Evolutionary conservation across 2,888 invertebrate species (phyloP).

Genomic region (Pseudoips prasinana): DNA sequence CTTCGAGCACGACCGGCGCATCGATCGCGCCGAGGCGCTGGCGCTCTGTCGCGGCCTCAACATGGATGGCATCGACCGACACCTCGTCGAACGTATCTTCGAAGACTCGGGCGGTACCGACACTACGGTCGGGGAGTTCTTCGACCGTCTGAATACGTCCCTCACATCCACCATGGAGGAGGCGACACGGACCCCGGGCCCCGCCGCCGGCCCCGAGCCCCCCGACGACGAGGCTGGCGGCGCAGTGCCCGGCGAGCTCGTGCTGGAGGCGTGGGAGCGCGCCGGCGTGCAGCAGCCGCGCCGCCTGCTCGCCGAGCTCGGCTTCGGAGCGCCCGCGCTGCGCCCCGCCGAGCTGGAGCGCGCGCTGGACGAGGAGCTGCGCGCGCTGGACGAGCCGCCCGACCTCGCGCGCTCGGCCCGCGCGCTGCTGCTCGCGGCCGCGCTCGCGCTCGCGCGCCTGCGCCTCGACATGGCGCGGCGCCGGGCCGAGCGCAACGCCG

Average conservation of each 20-base stretch:
- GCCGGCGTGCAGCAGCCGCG: slow-evolving; percentile 85
- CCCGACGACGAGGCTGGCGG: slow-evolving; percentile 32
- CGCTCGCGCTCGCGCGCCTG: slow-evolving; percentile 85
- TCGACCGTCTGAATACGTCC: slow-evolving; percentile 60
- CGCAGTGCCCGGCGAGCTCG: slow-evolving; percentile 68
- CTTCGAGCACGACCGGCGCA: slow-evolving; percentile 59
- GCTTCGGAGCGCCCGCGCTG: slow-evolving; percentile 82
- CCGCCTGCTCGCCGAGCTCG: slow-evolving; percentile 85
- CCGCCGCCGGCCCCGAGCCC: slow-evolving; percentile 11
- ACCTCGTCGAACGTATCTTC: slow-evolving; percentile 60
- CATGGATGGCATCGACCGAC: slow-evolving; percentile 62
- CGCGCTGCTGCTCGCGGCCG: slow-evolving; percentile 80
- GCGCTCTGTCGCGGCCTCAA: slow-evolving; percentile 60
- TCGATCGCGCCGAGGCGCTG: slow-evolving; percentile 58
- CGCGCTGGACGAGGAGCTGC: slow-evolving; percentile 86
- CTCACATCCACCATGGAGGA: slow-evolving; percentile 55
- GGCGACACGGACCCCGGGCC: slow-evolving; percentile 21
- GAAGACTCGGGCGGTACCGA: slow-evolving; percentile 45
- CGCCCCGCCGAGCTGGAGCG: slow-evolving; percentile 84
- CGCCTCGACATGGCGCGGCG: slow-evolving; percentile 88
- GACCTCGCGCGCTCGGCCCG: slow-evolving; percentile 47
- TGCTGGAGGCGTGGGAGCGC: slow-evolving; percentile 88
- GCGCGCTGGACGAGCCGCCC: slow-evolving; percentile 36
- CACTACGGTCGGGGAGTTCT: slow-evolving; percentile 73
- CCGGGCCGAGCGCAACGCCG: slow-evolving; percentile 84